phyloP scores from a whole-genome alignment of 2,113 vertebrate species.

The Galemys pyrenaicus region DNA sequence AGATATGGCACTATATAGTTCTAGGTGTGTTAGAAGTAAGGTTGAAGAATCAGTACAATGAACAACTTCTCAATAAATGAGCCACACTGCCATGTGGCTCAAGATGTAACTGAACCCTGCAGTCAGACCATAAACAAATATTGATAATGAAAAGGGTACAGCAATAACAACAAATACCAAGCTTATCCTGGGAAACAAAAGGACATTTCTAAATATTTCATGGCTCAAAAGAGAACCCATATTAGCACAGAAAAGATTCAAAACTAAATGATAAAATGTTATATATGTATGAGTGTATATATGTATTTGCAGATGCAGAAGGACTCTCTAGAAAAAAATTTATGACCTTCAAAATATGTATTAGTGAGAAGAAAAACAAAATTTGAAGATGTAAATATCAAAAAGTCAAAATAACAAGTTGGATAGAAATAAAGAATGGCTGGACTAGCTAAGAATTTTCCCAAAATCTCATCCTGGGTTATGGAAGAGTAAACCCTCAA shows the following conservation, averaged over 20 bases:
- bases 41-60: background rate
- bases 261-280: background rate
- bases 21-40: background rate
- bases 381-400: background rate
- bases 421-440: background rate
- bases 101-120: background rate
- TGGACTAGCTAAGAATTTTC: background rate
- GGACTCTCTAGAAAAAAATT: background rate
- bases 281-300: background rate
- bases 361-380: background rate
- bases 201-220: background rate
- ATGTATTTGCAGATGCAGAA: background rate
- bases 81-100: background rate
- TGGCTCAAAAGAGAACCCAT: background rate
- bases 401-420: background rate
- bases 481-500: background rate
- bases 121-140: background rate
- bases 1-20: background rate
- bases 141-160: background rate
- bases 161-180: background rate
- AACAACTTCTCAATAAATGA: background rate
- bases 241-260: background rate
- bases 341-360: background rate
- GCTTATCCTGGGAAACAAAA: background rate
- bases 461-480: background rate